Base-by-base conservation (phyloP, 2,797 vertebrate genomes). In the Crypturellus tataupa region DNA sequence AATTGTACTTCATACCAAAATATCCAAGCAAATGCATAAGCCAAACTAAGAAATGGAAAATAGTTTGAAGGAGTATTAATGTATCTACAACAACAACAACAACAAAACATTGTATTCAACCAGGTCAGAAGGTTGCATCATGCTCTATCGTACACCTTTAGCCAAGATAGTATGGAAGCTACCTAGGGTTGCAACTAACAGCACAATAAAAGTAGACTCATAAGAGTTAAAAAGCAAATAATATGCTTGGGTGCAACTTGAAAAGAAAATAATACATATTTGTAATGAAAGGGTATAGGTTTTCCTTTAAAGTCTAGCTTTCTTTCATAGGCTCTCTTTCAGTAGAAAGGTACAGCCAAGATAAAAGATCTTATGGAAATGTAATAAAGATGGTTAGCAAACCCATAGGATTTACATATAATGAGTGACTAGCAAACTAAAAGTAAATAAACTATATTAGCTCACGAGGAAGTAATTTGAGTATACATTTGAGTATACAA, bases 131-230 rank as follows among this genome's bases (percentile, higher is more conserved):
- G 15, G 25, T 14, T 58, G n/a, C 18, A 82, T 55, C 31, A 80
- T 23, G 8, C 29, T 70, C 1, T 18, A 44, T 17, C 16, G 72
- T 12, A 35, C 6, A 49, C 23, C 46, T 63, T 55, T 31, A 70
- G 12, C 39, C 11, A 9, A 24, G 6, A 60, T 10, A 17, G 44
- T 40, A 65, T 19, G 6, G 8, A 23, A 42, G 29, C 16, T 86
- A 12, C 10, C 12, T 79, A 33, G 21, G n/a, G n/a, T 46, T 10
- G 5, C 31, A 63, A 58, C 6, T 39, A 53, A 46, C 1, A 17
- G 1, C 5, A 37, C 24, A 64, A 13, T 15, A 81, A 62, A 78
- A 76, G 37, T 1, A 42, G 62, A 69, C 11, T 8, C 0, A 0
- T 5, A 65, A 53, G 59, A n/a, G 44, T 1, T 53, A 27, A 77